Conservation (phyloP, 1,140 invertebrate species). For the Heliconius hermathena region DNA sequence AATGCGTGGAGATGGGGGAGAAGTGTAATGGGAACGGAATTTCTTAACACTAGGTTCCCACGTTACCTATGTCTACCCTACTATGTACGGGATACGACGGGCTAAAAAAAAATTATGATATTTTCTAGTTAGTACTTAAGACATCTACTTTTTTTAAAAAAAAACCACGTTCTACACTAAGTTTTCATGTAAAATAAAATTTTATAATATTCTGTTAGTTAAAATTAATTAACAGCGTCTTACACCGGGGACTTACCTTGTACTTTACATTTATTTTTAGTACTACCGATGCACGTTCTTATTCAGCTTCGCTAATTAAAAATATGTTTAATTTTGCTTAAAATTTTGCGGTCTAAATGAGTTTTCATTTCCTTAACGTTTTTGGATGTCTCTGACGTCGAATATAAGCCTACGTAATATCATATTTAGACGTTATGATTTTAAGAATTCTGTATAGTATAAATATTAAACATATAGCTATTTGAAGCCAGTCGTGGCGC, state of each 20-base stretch:
- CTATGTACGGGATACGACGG: no score
- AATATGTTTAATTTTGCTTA: conserved; percentile 23
- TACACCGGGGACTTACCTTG: neutral
- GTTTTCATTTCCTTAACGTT: conserved; percentile 47
- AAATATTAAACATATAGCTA: no score
- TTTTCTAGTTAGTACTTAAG: no score
- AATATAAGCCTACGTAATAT: conserved; percentile 9
- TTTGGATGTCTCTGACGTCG: conserved; percentile 30
- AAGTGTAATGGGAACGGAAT: no score
- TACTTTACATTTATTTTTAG: conserved; percentile 19
- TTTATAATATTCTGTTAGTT: neutral
- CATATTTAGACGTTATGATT: neutral
- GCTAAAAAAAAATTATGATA: no score
- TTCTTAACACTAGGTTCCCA: no score
- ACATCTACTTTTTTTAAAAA: neutral
- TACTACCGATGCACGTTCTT: conserved; percentile 12
- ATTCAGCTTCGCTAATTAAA: conserved; percentile 32
- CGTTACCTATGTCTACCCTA: no score
- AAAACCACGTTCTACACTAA: neutral
- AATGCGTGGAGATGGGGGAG: no score
- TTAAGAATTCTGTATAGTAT: neutral
- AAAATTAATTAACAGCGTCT: conserved; percentile 15
- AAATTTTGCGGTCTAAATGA: conserved; percentile 25
- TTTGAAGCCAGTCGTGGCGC: no score
- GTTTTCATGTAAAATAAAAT: neutral